phyloP scores from a whole-genome alignment of 2,888 invertebrate genomes.

The Melieria picta region DNA sequence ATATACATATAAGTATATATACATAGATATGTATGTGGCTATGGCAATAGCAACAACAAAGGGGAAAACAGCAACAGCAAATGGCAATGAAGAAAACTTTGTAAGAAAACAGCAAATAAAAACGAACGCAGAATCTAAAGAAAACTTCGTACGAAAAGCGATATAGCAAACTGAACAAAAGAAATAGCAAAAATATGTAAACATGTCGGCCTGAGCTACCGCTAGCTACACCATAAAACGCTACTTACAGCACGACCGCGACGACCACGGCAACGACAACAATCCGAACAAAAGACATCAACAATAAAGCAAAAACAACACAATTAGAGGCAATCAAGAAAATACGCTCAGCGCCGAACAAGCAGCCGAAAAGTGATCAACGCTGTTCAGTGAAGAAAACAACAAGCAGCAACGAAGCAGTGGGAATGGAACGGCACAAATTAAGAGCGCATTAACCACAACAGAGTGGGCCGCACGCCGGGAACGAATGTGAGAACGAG shows the following conservation, averaged over 20 bases:
- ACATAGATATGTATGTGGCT: not conserved
- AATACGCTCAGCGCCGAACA: slow-evolving; percentile 19
- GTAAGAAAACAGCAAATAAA: slow-evolving; percentile 1
- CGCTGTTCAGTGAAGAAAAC: slow-evolving; percentile 28
- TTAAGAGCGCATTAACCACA: too few relatives aligned
- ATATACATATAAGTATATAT: not conserved
- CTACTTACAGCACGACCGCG: too few relatives aligned
- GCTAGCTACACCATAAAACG: not conserved
- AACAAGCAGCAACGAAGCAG: not conserved
- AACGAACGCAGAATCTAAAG: not conserved
- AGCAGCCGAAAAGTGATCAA: slow-evolving; percentile 32
- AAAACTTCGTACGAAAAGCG: not conserved
- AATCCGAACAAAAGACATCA: slow-evolving; percentile 51
- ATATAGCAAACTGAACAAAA: not conserved
- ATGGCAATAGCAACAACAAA: slow-evolving; percentile 2
- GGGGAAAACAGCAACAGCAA: not conserved
- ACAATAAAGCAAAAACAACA: slow-evolving; percentile 63
- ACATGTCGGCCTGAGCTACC: slow-evolving; percentile 1
- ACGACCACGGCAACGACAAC: not conserved
- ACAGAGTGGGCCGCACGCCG: too few relatives aligned
- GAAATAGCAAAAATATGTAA: not conserved
- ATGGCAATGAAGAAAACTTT: slow-evolving; percentile 4
- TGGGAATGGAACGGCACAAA: too few relatives aligned
- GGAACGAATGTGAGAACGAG: too few relatives aligned
- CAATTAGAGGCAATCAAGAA: slow-evolving; percentile 12